These are phyloP conservation scores for Catamblyrhynchus diadema DNA, from an alignment of 2,797 vertebrate species.

Conservation along the genomic window DNA sequence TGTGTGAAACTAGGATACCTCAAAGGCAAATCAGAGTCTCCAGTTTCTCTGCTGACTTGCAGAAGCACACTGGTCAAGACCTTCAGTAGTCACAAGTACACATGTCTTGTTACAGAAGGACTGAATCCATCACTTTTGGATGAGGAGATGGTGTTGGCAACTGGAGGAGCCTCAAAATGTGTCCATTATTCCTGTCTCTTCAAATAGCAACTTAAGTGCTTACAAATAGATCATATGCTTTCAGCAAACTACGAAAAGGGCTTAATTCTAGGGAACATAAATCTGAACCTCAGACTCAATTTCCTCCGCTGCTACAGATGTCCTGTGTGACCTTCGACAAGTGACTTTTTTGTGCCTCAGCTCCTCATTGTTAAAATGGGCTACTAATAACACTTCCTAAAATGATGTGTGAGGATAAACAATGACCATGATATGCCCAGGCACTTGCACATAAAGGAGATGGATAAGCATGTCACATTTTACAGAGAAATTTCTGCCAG, in stretches of 20 bases:
- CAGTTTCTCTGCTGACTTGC: neutral
- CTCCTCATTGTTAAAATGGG: neutral
- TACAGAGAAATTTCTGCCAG: neutral
- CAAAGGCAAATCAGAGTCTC: neutral
- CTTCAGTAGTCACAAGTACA: neutral
- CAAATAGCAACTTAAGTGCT: neutral
- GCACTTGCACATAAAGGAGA: neutral
- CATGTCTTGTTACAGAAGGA: neutral
- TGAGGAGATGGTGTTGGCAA: neutral
- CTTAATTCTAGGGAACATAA: neutral
- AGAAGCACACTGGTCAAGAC: neutral
- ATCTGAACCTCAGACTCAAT: neutral
- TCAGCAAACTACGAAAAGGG: neutral
- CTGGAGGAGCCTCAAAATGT: neutral
- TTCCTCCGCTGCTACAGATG: neutral
- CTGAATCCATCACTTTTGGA: neutral
- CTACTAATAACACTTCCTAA: neutral
- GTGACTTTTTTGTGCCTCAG: neutral
- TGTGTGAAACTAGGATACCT: no score
- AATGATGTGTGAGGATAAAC: neutral
- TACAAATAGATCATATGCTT: conserved; percentile 40
- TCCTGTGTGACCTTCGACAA: neutral
- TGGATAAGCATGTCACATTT: neutral
- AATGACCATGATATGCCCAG: neutral
- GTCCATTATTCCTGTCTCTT: neutral